These are phyloP conservation scores for Microhierax caerulescens DNA, from an alignment of 2,797 vertebrate species.

Conservation along the genomic window DNA sequence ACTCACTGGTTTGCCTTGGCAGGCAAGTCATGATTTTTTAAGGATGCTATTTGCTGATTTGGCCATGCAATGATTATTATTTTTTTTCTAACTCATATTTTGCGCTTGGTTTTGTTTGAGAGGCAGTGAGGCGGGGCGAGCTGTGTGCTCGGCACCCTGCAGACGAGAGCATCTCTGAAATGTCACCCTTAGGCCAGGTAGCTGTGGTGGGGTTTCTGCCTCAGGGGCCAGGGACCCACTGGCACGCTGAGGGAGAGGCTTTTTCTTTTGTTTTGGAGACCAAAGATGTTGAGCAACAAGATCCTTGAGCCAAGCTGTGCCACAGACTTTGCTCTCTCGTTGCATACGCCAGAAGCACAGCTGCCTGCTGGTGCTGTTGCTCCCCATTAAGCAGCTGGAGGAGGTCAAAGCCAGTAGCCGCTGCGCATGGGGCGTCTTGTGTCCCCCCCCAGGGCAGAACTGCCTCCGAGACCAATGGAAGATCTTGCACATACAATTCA, in stretches of 20 bases:
- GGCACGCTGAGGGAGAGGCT: background rate
- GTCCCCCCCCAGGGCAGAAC: conserved; percentile 4
- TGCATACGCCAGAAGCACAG: background rate
- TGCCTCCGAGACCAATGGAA: conserved; percentile 35
- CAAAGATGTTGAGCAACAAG: background rate
- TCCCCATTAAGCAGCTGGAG: background rate
- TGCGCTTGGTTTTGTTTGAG: background rate
- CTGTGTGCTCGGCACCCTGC: background rate
- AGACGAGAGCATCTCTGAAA: background rate
- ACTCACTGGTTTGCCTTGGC: background rate
- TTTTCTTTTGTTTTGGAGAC: background rate
- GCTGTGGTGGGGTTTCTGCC: fast-evolving
- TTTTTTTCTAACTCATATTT: background rate
- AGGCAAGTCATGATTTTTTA: background rate
- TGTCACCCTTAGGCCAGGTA: background rate
- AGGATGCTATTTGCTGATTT: background rate
- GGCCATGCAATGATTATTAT: background rate
- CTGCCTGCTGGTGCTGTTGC: background rate
- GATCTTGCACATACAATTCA: conserved; percentile 26
- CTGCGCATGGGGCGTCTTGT: background rate
- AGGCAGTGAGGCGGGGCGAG: fast-evolving
- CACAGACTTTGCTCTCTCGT: background rate
- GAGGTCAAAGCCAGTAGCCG: conserved; percentile 13
- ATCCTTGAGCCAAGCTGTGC: background rate
- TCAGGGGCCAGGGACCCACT: background rate